Evolutionary conservation across 1,140 invertebrate genomes (phyloP), one percentile per base, ranked within the genome.

Genomic region (Calephelis nemesis): DNA sequence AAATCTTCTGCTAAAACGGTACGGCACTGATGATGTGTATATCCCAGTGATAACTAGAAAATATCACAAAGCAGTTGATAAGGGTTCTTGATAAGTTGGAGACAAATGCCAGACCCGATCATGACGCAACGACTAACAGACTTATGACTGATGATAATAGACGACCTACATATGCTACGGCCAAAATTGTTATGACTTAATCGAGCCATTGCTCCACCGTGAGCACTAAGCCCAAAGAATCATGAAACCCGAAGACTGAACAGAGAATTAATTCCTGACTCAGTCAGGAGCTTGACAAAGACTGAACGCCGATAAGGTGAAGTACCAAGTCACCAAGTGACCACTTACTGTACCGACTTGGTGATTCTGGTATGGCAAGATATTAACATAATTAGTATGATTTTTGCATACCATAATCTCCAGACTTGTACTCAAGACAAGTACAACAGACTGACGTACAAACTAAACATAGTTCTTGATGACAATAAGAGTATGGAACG

Each of bases 21-120:
- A 9, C 71, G 19, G 45, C 73, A 74, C 66, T 73, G 62, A 12
- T 69, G 39, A 48, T 70, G 65, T 68, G 62, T 65, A 72, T 68
- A 66, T 72, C 70, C n/a, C 13, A 45, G 19, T 65, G 1, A 9
- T 19, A 40, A 42, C 12, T n/a, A 42, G 50, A 45, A 71, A 63
- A 77, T 58, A 75, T 77, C 0, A 77, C 64, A 67, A 67, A 77
- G 13, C 49, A 63, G 63, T 77, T 77, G n/a, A n/a, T n/a, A n/a
- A n/a, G n/a, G n/a, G n/a, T n/a, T n/a, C n/a, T n/a, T n/a, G n/a
- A n/a, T n/a, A n/a, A n/a, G n/a, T n/a, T n/a, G n/a, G 48, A 49
- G 48, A 52, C 7, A 52, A 5, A 12, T 49, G 49, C 1, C 49
- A 12, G 49, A 52, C 7, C 5, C 7, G 0, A 64, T 47, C 8